These are phyloP conservation scores for Perizoma flavofasciatum DNA, from an alignment of 2,888 invertebrate genomes.

Conservation along the genomic window DNA sequence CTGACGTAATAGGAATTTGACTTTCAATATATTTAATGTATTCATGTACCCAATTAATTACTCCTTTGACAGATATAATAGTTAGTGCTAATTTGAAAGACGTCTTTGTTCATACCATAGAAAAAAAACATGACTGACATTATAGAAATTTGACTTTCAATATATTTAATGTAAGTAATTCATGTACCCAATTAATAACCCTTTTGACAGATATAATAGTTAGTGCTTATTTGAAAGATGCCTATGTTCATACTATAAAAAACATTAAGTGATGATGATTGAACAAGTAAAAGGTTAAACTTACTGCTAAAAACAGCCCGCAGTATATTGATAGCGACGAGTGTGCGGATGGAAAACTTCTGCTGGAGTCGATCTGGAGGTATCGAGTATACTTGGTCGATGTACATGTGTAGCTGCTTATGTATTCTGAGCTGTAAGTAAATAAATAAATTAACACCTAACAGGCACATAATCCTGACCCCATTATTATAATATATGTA, in stretches of 20 bases:
- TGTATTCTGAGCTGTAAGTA: constrained; percentile 79
- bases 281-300: constrained; percentile 42
- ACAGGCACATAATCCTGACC: no score
- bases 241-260: no score
- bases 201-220: no score
- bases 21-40: constrained; percentile 1
- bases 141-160: constrained; percentile 11
- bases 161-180: not conserved
- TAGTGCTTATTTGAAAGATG: no score
- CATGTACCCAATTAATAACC: no score
- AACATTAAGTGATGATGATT: no score
- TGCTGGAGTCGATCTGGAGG: constrained; percentile 85
- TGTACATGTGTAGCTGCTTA: constrained; percentile 86
- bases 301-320: constrained; percentile 86
- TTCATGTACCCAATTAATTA: no score
- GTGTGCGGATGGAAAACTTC: constrained; percentile 91
- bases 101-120: no score
- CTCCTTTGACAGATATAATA: no score
- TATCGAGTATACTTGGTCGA: constrained; percentile 82
- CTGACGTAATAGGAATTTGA: constrained; percentile 15
- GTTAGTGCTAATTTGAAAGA: no score
- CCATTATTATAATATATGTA: no score
- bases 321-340: constrained; percentile 87
- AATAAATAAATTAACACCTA: not conserved
- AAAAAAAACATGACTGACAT: constrained; percentile 30